These are phyloP conservation scores for Tetramorium bicarinatum DNA, from an alignment of 2,888 invertebrate genomes.

Conservation along the genomic window DNA sequence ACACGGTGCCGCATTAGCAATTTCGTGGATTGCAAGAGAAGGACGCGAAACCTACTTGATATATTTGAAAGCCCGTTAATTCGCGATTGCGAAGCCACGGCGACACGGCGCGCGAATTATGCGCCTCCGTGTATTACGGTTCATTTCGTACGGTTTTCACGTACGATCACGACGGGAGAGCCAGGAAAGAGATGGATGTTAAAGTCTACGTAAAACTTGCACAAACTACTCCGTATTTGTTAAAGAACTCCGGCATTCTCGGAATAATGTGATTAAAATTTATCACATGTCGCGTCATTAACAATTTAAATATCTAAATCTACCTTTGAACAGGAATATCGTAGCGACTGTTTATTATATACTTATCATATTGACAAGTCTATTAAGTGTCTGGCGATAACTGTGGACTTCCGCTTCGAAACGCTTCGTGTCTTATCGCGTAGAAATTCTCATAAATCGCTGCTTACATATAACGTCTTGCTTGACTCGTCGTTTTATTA, in stretches of 20 bases:
- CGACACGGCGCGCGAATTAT: conserved; percentile 25
- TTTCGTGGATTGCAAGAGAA: conserved; percentile 1
- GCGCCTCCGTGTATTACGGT: conserved; percentile 21
- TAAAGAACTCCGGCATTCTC: not conserved
- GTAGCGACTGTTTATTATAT: not conserved
- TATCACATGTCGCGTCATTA: not conserved
- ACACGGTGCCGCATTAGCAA: conserved; percentile 21
- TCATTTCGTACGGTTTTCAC: conserved; percentile 17
- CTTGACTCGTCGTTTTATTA: not conserved
- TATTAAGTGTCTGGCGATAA: not conserved
- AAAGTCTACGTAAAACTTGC: not conserved
- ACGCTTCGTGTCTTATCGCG: not conserved
- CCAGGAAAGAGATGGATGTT: not conserved
- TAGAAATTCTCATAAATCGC: not conserved
- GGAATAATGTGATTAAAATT: conserved; percentile 11
- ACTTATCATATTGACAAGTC: not conserved
- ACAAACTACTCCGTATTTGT: not conserved
- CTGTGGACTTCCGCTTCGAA: not conserved
- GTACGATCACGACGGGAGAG: not conserved
- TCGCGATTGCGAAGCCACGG: conserved; percentile 4
- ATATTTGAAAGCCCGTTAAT: conserved; percentile 14
- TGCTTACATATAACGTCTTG: not conserved
- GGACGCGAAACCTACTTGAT: conserved; percentile 13
- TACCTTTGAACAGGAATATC: not conserved
- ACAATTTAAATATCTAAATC: not conserved